A percentile compares a stretch with the other conserved stretches of the same genome.
phyloP scores from a whole-genome alignment of 2,113 vertebrate species.

The Eubucco bourcierii region DNA sequence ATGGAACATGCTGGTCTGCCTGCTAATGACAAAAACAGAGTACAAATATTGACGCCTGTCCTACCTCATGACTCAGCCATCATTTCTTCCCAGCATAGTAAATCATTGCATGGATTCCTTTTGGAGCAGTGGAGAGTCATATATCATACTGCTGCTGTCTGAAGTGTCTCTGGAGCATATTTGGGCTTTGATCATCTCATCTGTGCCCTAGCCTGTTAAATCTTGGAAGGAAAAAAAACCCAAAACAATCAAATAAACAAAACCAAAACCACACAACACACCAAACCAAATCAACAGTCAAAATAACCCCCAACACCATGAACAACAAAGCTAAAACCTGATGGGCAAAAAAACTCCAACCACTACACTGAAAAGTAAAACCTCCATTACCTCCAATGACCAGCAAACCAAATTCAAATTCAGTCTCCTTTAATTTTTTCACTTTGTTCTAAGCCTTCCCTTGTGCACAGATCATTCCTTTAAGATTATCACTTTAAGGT shows the following conservation, averaged over 20 bases:
- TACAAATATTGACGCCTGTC: background rate
- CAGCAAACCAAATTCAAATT: background rate
- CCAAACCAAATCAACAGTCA: background rate
- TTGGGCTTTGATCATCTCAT: background rate
- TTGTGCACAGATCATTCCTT: accelerated
- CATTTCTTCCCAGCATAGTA: background rate
- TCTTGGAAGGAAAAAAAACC: too few species aligned
- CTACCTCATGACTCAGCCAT: background rate
- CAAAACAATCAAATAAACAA: background rate
- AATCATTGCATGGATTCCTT: background rate
- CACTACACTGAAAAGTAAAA: background rate
- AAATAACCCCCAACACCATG: background rate
- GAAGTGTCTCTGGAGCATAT: too few species aligned
- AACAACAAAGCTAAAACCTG: background rate
- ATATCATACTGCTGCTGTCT: background rate
- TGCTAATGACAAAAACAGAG: background rate
- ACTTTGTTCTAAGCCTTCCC: background rate
- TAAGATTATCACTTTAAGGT: background rate
- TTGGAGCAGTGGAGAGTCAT: background rate
- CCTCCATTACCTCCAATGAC: background rate
- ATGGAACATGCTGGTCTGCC: too few species aligned
- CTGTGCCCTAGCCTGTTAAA: background rate
- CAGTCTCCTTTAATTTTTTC: background rate
- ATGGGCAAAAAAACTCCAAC: background rate
- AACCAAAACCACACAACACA: background rate